A percentile compares a stretch with the other conserved stretches of the same genome.
Conservation (phyloP, 1,140 invertebrate genomes). For the Apis florea region DNA sequence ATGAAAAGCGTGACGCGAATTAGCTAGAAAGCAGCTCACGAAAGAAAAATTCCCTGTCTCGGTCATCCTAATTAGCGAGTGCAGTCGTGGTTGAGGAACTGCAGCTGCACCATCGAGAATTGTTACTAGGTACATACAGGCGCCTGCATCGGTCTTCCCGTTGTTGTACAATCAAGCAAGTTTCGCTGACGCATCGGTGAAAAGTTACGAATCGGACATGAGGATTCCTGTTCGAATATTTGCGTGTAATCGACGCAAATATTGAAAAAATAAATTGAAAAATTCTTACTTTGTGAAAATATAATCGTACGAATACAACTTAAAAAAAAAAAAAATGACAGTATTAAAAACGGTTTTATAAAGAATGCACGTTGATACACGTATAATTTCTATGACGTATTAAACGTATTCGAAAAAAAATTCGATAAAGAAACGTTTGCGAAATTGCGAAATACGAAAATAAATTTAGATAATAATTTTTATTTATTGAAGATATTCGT, state of each 20-base stretch:
- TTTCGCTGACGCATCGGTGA: conserved; percentile 31
- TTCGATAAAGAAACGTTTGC: too few species aligned
- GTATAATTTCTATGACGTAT: too few species aligned
- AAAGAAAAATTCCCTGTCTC: conserved; percentile 26
- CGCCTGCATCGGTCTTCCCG: conserved; percentile 46
- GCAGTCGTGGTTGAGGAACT: conserved; percentile 4
- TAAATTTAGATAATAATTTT: too few species aligned
- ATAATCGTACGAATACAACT: too few species aligned
- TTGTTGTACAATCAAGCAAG: conserved; percentile 48
- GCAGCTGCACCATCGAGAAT: conserved; percentile 24
- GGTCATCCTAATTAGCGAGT: conserved; percentile 44
- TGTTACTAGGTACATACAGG: conserved; percentile 46
- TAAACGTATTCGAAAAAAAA: too few species aligned
- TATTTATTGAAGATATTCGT: too few species aligned
- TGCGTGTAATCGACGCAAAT: neutral
- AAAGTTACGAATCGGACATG: conserved; percentile 19
- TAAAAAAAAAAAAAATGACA: too few species aligned
- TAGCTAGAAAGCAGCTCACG: neutral
- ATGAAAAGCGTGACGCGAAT: conserved; percentile 11
- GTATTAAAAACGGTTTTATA: too few species aligned
- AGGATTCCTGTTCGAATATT: conserved; percentile 7
- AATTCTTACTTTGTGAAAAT: too few species aligned
- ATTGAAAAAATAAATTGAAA: too few species aligned
- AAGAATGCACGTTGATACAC: too few species aligned
- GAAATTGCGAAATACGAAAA: too few species aligned